Percentiles rank a stretch among this genome's conserved stretches.
Evolutionary conservation across 2,888 invertebrate species (phyloP).

Genomic region (Arenicola marina): DNA sequence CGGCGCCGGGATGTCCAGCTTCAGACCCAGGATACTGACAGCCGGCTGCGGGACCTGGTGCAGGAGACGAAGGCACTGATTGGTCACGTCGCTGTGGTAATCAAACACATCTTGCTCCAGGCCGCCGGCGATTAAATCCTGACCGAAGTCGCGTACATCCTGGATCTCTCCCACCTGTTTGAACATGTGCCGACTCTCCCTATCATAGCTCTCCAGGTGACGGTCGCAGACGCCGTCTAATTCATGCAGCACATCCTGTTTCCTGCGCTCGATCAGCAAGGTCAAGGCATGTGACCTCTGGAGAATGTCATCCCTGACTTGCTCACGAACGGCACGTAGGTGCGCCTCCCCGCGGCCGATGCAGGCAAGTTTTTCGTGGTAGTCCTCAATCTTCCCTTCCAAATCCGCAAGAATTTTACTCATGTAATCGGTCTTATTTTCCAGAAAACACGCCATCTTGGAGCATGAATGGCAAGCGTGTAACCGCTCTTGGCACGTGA

Average conservation of each 20-base stretch:
- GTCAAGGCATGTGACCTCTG: neutral
- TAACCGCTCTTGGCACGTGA: too few relatives aligned
- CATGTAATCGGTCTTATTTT: too few relatives aligned
- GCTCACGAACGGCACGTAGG: neutral
- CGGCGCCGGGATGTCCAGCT: slow-evolving; percentile 18
- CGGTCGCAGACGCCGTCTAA: neutral
- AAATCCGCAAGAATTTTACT: too few relatives aligned
- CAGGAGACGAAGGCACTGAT: slow-evolving; percentile 13
- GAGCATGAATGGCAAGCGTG: too few relatives aligned
- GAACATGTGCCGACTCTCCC: neutral
- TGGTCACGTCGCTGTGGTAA: slow-evolving; percentile 17
- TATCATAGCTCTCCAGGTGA: neutral
- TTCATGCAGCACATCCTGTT: neutral
- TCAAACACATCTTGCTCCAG: slow-evolving; percentile 7
- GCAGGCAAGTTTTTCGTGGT: neutral
- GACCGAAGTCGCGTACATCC: neutral
- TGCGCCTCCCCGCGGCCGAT: neutral
- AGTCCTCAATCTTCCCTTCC: neutral
- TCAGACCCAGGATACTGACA: slow-evolving; percentile 14
- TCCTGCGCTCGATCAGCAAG: neutral
- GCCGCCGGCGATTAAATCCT: neutral
- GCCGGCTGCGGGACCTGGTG: slow-evolving; percentile 7
- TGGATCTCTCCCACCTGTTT: neutral
- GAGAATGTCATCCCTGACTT: neutral
- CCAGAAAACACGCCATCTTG: too few relatives aligned